Base-by-base conservation (phyloP, 2,888 invertebrate genomes). In the Leptinotarsa juncta region DNA sequence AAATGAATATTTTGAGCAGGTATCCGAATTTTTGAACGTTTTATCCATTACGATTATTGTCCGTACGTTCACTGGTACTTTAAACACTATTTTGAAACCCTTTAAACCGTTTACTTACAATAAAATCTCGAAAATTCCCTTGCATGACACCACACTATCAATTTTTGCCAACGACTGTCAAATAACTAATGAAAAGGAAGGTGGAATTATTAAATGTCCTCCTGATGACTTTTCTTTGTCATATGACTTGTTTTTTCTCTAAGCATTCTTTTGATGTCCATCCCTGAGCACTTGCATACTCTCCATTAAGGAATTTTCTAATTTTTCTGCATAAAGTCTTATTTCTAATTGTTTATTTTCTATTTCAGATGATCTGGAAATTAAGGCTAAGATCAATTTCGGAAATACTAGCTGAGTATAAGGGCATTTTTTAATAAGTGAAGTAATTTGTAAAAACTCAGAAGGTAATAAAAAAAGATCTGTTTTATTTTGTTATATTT, bases 1-100 rank as follows among this genome's bases (percentile, higher is more conserved):
- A 87, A 89, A 88, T 91, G 84, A 90, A 91, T 89, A 90, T 93
- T 86, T 89, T 89, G 89, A 91, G 89, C 92, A 93, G 93, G 93
- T 93, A 93, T 92, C 90, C 89, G 91, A 90, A 90, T 91, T 93
- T 91, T 90, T 93, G 88, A 91, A 93, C 93, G 93, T 93, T 92
- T 91, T 88, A 88, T 88, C 88, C 86, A 84, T 81, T 78, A 78
- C 68, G 76, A 77, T 74, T 82, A 76, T 79, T 81, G 71, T 81
- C 75, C 70, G 70, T 67, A 67, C 67, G 65, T 67, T 79, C 67
- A 71, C 57, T 68, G 69, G 49, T 49, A 73, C 69, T 71, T 79
- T 80, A 67, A 20, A 69, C 20, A 57, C 69, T 75, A 78, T 78
- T 79, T 78, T 72, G 70, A 67, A 65, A 69, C 70, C 42, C 42